These are phyloP conservation scores for Pluvialis apricaria DNA, from an alignment of 2,113 vertebrate species.

Conservation along the genomic window DNA sequence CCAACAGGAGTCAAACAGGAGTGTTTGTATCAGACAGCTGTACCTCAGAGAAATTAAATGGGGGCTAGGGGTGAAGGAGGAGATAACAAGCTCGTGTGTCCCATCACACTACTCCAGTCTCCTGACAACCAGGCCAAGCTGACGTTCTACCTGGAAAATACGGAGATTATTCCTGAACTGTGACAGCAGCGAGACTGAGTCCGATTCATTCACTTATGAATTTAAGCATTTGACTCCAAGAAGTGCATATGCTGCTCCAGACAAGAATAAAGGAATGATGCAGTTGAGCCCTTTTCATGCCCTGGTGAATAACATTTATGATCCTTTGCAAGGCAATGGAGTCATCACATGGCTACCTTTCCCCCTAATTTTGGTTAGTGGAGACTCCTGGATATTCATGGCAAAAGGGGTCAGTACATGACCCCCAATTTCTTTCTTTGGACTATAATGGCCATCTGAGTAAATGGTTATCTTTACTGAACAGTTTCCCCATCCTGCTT, in stretches of 20 bases:
- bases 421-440: neutral
- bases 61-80: neutral
- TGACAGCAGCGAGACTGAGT: neutral
- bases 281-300: neutral
- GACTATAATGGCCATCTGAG: neutral
- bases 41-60: neutral
- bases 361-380: neutral
- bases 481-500: neutral
- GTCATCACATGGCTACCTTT: neutral
- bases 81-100: neutral
- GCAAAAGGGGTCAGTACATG: neutral
- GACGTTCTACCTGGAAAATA: neutral
- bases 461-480: neutral
- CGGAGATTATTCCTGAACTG: neutral
- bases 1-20: neutral
- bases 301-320: neutral
- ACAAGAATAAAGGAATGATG: neutral
- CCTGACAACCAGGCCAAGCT: neutral
- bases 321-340: neutral
- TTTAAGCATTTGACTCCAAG: neutral
- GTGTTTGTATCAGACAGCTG: neutral
- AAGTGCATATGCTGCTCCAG: neutral
- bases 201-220: neutral
- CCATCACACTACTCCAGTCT: neutral
- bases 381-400: neutral